Percentiles rank a stretch among this genome's conserved stretches.
Conservation (phyloP, 2,113 vertebrate genomes). For the Bubalus kerabau region DNA sequence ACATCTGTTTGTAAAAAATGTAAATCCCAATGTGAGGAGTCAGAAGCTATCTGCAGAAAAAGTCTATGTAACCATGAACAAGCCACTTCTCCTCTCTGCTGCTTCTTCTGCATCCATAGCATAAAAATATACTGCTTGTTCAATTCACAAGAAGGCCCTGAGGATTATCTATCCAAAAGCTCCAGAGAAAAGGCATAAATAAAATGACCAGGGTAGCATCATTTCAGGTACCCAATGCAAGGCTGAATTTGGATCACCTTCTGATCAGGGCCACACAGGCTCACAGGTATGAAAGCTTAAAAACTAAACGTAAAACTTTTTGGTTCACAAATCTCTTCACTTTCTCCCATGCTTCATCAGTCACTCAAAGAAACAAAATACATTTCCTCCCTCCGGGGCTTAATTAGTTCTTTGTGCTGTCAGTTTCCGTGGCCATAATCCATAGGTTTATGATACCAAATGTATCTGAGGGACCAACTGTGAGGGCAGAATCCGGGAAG, state of each 20-base stretch:
- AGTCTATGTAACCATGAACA: background rate
- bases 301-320: background rate
- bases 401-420: background rate
- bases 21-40: background rate
- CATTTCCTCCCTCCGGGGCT: background rate
- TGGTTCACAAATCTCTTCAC: background rate
- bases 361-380: background rate
- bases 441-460: background rate
- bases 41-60: background rate
- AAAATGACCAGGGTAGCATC: background rate
- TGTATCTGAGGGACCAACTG: background rate
- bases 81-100: background rate
- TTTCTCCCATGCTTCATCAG: background rate
- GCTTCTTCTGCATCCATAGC: background rate
- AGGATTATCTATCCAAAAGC: background rate
- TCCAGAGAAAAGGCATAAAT: background rate
- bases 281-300: background rate
- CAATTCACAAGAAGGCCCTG: background rate
- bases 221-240: background rate
- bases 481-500: background rate
- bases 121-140: background rate
- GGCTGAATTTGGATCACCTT: background rate
- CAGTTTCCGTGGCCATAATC: background rate
- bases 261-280: background rate
- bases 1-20: background rate